Evolutionary conservation across 2,888 invertebrate species (phyloP), one percentile per base, ranked within the genome.

Genomic region (Athrips mouffetella): DNA sequence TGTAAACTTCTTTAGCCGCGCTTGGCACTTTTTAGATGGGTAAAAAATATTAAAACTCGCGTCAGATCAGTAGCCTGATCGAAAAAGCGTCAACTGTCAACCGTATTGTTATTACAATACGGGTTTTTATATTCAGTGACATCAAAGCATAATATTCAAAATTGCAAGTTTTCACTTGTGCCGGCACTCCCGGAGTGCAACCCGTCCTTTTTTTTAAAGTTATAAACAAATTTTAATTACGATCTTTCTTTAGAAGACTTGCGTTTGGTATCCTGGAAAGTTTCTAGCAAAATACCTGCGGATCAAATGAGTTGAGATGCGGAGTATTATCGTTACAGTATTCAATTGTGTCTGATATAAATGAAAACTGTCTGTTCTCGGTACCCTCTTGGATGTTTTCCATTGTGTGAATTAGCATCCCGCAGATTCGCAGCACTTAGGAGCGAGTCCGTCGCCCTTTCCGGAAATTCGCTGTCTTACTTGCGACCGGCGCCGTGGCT

Each of bases 331-430:
- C 57, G 61, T 67, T 60, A 62, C 52, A 52, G 62, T 59, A 48
- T 59, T 60, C 54, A 50, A 55, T 52, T 49, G 50, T 55, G 52
- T 63, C 70, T 37, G 44, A 21, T 65, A 59, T 63, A 63, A 68
- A 70, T 62, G 64, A 56, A 63, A 70, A 65, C 64, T 57, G 58
- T 55, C 56, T 58, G 47, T 53, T 51, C 49, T 47, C 53, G 47
- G 49, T 44, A 45, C 48, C 52, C 67, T 64, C 60, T 61, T 62
- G 59, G 63, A 63, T 62, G 65, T 62, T 71, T 75, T 71, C 65
- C 72, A 72, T 77, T 79, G 72, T 74, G 65, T 65, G 71, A 73
- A 79, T 80, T 75, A 75, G 74, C 67, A 70, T 76, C 71, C 73
- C 69, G 66, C 58, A 60, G 70, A 65, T 74, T 73, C 73, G 67